Conservation (phyloP, 2,797 vertebrate genomes). For the Eurystomus glaucurus region DNA sequence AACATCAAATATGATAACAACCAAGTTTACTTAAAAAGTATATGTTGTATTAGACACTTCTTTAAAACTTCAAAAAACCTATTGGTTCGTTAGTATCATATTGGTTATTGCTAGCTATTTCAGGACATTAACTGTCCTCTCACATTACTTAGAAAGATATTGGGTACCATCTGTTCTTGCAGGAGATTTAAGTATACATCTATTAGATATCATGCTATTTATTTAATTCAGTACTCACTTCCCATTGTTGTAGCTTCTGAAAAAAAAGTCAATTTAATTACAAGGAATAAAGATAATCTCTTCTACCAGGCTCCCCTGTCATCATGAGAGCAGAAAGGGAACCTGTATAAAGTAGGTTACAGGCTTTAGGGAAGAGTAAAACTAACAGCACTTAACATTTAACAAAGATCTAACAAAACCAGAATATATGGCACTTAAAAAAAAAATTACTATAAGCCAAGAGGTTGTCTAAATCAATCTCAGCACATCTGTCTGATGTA, state of each 20-base stretch:
- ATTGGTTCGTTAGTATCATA: conserved; percentile 79
- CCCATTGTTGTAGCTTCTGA: conserved; percentile 84
- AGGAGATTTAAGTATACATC: conserved; percentile 85
- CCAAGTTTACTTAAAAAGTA: background rate
- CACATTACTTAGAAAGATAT: conserved; percentile 88
- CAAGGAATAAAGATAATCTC: conserved; percentile 88
- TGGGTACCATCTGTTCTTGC: conserved; percentile 89
- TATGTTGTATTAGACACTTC: conserved; percentile 22
- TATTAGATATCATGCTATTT: conserved; percentile 89
- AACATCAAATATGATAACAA: background rate
- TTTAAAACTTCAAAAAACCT: conserved; percentile 76
- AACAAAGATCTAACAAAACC: conserved; percentile 81
- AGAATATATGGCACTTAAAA: conserved; percentile 79
- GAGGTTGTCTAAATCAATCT: conserved; percentile 90
- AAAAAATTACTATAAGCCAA: conserved; percentile 89
- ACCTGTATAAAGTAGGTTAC: conserved; percentile 80
- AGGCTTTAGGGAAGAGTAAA: conserved; percentile 61
- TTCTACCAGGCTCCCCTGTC: conserved; percentile 80
- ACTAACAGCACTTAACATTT: conserved; percentile 78
- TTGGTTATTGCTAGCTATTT: conserved; percentile 82
- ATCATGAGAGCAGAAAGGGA: conserved; percentile 73
- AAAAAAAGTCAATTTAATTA: conserved; percentile 88
- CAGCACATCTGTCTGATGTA: conserved; percentile 92
- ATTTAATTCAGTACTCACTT: conserved; percentile 87
- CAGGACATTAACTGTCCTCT: conserved; percentile 90